phyloP scores from a whole-genome alignment of 1,140 invertebrate genomes.

The Epicauta chinensis region DNA sequence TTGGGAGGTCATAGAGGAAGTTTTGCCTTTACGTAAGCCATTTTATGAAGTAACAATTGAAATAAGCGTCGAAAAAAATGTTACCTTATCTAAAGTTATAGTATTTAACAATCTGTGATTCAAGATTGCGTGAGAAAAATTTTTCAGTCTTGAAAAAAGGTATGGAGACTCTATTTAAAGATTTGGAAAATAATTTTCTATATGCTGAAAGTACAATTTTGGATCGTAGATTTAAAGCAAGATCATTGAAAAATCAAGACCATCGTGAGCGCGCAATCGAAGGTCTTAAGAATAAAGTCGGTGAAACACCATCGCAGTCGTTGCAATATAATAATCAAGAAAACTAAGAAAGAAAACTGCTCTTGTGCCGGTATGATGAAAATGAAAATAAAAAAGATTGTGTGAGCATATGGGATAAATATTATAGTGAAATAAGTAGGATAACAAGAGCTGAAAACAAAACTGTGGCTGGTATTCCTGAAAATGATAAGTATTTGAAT shows the following conservation, averaged over 20 bases:
- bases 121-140: neutral
- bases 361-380: slow-evolving; percentile 5
- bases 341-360: neutral
- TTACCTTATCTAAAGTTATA: slow-evolving; percentile 22
- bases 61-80: slow-evolving; percentile 31
- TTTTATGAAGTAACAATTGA: slow-evolving; percentile 36
- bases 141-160: neutral
- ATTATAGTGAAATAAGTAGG: too few species aligned
- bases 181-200: slow-evolving; percentile 7
- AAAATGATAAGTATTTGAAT: slow-evolving; percentile 23
- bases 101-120: neutral
- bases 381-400: slow-evolving; percentile 1
- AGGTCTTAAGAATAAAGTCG: neutral
- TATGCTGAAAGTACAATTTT: slow-evolving; percentile 5
- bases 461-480: slow-evolving; percentile 20
- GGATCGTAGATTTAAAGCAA: slow-evolving; percentile 17
- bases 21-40: slow-evolving; percentile 14
- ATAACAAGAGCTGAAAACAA: too few species aligned
- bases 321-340: too few species aligned
- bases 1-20: slow-evolving; percentile 11
- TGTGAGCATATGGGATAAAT: too few species aligned
- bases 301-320: neutral
- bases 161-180: slow-evolving; percentile 5
- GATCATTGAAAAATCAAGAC: neutral
- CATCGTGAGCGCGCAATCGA: neutral